Conservation (phyloP, 2,113 vertebrate genomes). For the Peucedramus taeniatus region DNA sequence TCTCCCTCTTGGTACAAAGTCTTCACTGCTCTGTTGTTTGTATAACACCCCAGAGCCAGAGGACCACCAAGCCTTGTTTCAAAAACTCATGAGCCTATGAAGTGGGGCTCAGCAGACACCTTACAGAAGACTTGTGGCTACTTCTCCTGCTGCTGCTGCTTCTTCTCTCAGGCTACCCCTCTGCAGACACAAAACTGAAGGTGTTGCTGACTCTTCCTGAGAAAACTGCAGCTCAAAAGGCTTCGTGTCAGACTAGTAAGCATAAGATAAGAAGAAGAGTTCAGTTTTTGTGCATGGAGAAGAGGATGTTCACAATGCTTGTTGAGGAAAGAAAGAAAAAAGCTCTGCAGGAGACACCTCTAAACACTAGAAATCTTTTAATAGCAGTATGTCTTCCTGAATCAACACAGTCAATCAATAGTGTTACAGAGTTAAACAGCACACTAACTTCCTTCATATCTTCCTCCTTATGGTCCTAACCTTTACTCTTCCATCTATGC, state of each 20-base stretch:
- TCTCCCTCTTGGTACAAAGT: background rate
- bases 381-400: background rate
- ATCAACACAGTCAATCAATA: background rate
- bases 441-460: background rate
- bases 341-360: background rate
- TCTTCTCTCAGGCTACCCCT: background rate
- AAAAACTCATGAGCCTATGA: rapidly evolving
- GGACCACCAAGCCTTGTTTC: background rate
- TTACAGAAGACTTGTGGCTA: background rate
- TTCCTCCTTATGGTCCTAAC: background rate
- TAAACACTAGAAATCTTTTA: background rate
- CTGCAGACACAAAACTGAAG: background rate
- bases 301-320: background rate
- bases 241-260: background rate
- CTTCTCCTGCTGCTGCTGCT: background rate
- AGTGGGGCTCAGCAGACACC: background rate
- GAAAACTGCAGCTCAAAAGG: background rate
- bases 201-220: background rate
- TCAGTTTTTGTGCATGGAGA: background rate
- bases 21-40: background rate
- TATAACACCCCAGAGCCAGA: background rate
- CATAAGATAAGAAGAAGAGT: background rate
- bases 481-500: background rate
- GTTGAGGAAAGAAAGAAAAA: background rate
- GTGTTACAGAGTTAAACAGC: background rate